These are phyloP conservation scores for Bellardia bayeri DNA, from an alignment of 2,888 invertebrate genomes.

Conservation along the genomic window DNA sequence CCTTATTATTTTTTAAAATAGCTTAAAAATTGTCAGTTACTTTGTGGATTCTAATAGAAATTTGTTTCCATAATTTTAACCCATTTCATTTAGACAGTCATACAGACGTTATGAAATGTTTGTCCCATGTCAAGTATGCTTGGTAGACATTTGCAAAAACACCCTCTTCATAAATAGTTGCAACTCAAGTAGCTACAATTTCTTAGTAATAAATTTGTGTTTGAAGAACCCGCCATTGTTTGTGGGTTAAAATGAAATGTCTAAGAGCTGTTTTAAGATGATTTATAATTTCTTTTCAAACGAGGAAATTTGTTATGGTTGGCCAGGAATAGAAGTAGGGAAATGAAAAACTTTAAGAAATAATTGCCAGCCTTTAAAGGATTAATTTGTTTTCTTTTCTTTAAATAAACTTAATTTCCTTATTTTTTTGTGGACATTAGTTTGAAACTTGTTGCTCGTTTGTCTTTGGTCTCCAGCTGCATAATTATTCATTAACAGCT, in stretches of 20 bases:
- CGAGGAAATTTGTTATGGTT: not conserved
- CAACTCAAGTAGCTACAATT: not conserved
- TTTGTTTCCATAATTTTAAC: not conserved
- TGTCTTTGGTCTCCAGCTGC: slow-evolving; percentile 13
- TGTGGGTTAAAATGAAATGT: slow-evolving; percentile 3
- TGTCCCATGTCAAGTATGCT: not conserved
- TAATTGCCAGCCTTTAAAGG: not conserved
- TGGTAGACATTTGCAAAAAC: not conserved
- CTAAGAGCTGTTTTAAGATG: not conserved
- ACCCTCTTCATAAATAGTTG: not conserved
- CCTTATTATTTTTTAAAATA: not conserved
- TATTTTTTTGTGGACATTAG: not conserved
- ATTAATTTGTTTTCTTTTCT: not conserved
- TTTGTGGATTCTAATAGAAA: not conserved
- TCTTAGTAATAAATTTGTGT: not conserved
- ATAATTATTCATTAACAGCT: slow-evolving; percentile 42
- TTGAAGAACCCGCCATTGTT: not conserved
- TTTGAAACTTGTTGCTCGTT: slow-evolving; percentile 31
- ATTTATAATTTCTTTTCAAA: not conserved
- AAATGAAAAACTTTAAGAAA: not conserved
- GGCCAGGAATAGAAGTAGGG: not conserved
- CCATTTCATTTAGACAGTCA: not conserved
- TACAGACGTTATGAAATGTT: no score
- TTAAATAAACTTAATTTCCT: not conserved
- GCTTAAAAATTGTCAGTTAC: not conserved